phyloP scores from a whole-genome alignment of 2,113 vertebrate genomes.

The Paradoxurus hermaphroditus region DNA sequence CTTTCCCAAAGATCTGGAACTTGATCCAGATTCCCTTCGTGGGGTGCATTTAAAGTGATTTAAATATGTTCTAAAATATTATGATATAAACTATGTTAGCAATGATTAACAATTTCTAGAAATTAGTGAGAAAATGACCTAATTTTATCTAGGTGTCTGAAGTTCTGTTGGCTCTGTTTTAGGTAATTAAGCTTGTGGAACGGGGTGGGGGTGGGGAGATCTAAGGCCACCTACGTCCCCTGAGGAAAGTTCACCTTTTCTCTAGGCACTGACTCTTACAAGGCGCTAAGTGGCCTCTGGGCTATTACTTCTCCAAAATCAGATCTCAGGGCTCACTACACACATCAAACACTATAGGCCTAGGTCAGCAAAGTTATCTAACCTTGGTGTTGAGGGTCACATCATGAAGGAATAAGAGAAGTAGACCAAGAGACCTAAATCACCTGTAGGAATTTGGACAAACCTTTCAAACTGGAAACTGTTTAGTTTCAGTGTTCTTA shows the following conservation, averaged over 20 bases:
- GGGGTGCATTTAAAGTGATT: neutral
- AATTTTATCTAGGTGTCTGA: neutral
- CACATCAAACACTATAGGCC: neutral
- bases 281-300: neutral
- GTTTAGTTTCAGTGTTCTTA: neutral
- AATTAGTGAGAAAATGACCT: neutral
- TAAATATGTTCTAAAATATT: neutral
- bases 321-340: neutral
- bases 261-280: too few species aligned
- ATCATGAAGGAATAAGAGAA: neutral
- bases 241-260: accelerated
- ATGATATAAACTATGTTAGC: neutral
- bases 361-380: neutral
- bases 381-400: neutral
- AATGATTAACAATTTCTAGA: neutral
- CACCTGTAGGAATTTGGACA: neutral
- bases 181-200: neutral
- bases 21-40: neutral
- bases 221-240: accelerated
- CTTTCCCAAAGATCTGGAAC: neutral
- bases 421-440: neutral
- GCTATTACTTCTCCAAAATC: neutral
- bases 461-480: neutral
- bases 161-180: neutral
- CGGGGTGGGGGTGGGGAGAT: too few species aligned